These are phyloP conservation scores for Babyrousa celebensis DNA, from an alignment of 2,797 vertebrate species.

Conservation along the genomic window DNA sequence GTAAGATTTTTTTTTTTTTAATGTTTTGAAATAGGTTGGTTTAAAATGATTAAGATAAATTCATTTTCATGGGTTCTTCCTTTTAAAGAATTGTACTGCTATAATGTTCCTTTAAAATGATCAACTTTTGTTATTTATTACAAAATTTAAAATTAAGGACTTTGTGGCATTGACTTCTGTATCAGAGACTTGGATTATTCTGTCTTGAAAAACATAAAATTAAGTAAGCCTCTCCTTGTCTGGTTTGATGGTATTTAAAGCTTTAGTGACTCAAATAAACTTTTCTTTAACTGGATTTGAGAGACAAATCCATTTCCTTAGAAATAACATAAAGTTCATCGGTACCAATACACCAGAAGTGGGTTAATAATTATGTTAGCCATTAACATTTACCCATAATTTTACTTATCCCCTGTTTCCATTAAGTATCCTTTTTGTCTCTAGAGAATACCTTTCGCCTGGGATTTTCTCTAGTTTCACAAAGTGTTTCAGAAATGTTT, in stretches of 20 bases:
- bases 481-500: conserved; percentile 78
- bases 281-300: conserved; percentile 39
- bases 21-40: conserved; percentile 65
- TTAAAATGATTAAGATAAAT: conserved; percentile 39
- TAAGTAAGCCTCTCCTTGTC: conserved; percentile 53
- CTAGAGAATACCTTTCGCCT: conserved; percentile 38
- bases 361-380: conserved; percentile 34
- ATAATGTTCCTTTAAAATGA: conserved; percentile 58
- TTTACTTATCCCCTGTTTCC: conserved; percentile 19
- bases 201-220: conserved; percentile 53
- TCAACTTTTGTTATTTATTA: conserved; percentile 9
- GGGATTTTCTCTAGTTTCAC: conserved; percentile 69
- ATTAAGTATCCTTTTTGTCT: conserved; percentile 59
- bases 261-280: conserved; percentile 54
- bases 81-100: conserved; percentile 37
- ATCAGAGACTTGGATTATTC: conserved; percentile 38
- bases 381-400: conserved; percentile 19
- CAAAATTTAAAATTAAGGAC: conserved; percentile 42
- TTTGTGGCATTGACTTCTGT: conserved; percentile 59
- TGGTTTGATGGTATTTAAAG: conserved; percentile 54
- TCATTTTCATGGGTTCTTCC: conserved; percentile 37
- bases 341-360: neutral
- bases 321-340: conserved; percentile 55
- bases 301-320: conserved; percentile 60
- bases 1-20: conserved; percentile 51